A percentile compares a stretch with the other conserved stretches of the same genome.
phyloP scores from a whole-genome alignment of 2,113 vertebrate species.

The Phyllostomus discolor region DNA sequence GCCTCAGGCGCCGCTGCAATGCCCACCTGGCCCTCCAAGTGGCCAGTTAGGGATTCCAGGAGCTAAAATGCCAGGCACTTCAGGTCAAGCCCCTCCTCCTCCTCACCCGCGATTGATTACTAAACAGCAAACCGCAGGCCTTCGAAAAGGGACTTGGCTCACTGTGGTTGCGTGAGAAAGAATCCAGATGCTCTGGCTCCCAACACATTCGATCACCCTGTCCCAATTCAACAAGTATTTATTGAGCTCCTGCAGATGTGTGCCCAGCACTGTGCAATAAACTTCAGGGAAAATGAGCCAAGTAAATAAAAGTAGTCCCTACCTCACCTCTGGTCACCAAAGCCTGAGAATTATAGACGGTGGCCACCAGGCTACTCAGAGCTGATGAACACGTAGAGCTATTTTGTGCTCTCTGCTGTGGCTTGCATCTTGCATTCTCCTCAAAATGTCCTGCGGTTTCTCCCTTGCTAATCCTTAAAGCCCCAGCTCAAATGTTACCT shows the following conservation, averaged over 20 bases:
- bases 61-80: neutral
- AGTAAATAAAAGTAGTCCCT: neutral
- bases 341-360: neutral
- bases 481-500: neutral
- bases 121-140: neutral
- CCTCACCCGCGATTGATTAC: neutral
- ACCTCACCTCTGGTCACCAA: neutral
- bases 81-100: neutral
- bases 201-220: neutral
- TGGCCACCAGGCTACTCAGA: neutral
- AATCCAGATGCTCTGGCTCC: neutral
- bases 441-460: slow-evolving; percentile 26
- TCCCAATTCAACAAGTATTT: slow-evolving; percentile 33
- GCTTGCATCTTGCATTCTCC: neutral
- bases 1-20: neutral
- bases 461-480: slow-evolving; percentile 44
- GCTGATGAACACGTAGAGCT: neutral
- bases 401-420: slow-evolving; percentile 12
- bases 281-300: neutral
- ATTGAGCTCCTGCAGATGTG: neutral
- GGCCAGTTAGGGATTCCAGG: neutral
- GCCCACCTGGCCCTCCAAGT: neutral
- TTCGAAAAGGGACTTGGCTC: slow-evolving; percentile 18
- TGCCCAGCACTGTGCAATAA: neutral
- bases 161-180: slow-evolving; percentile 6